These are phyloP conservation scores for Rhyacophila brunnea DNA, from an alignment of 1,140 invertebrate species.

Conservation along the genomic window DNA sequence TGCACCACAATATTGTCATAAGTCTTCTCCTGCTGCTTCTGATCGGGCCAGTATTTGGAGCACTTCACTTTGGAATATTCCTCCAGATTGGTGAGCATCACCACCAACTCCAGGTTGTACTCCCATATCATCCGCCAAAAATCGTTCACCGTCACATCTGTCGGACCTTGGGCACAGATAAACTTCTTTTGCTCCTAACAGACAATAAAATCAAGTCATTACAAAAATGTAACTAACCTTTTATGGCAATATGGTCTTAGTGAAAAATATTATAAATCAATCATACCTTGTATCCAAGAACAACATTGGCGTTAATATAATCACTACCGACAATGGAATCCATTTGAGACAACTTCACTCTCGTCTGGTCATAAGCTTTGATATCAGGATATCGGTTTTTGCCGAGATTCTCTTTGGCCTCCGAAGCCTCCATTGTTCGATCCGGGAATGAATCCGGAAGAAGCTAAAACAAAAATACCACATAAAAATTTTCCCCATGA, in stretches of 20 bases:
- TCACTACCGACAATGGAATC: conserved; percentile 78
- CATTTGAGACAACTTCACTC: conserved; percentile 74
- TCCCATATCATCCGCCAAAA: conserved; percentile 99
- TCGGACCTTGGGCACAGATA: conserved; percentile 91
- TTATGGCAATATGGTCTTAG: no score
- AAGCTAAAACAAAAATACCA: conserved; percentile 45
- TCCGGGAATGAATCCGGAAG: conserved; percentile 85
- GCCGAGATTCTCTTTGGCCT: conserved; percentile 81
- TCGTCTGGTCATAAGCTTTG: conserved; percentile 89
- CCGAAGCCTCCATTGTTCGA: conserved; percentile 81
- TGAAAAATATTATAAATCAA: not conserved
- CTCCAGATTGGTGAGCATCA: conserved; percentile 93
- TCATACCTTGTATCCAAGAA: conserved; percentile 78
- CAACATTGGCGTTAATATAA: conserved; percentile 93
- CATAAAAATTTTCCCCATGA: not conserved
- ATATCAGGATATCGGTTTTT: conserved; percentile 90
- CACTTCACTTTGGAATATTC: conserved; percentile 93
- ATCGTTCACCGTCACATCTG: conserved; percentile 89
- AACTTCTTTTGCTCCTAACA: conserved; percentile 87
- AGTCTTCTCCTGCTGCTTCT: conserved; percentile 69
- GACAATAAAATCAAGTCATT: no score
- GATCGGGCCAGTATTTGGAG: conserved; percentile 91
- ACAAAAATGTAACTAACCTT: no score
- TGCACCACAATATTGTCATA: conserved; percentile 79
- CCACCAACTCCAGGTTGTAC: conserved; percentile 84